phyloP scores from a whole-genome alignment of 2,113 vertebrate species.

The Tyrannus savana region DNA sequence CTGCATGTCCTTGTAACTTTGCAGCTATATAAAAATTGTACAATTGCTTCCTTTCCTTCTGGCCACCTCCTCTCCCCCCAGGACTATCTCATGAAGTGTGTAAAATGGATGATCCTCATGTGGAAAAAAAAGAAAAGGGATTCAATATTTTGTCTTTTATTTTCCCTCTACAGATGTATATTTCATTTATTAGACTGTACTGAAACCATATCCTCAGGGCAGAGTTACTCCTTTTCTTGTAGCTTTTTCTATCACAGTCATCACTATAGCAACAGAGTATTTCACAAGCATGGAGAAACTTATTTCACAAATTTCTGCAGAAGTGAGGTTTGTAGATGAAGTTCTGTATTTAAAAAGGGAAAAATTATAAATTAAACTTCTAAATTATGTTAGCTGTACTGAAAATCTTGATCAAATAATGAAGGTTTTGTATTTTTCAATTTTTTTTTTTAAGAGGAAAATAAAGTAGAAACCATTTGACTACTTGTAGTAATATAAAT shows the following conservation, averaged over 20 bases:
- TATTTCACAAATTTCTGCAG: background rate
- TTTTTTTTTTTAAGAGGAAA: background rate
- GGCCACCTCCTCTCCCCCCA: background rate
- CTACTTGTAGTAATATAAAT: background rate
- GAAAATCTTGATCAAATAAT: background rate
- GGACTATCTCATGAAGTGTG: background rate
- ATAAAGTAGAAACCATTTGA: background rate
- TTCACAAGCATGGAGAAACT: background rate
- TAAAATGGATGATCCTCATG: background rate
- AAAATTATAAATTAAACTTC: background rate
- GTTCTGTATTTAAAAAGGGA: background rate
- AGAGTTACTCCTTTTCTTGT: background rate
- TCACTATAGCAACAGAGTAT: background rate
- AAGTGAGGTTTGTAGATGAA: background rate
- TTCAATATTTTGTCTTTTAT: background rate
- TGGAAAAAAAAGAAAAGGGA: accelerated
- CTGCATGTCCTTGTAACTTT: background rate
- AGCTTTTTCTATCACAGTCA: background rate
- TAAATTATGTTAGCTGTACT: background rate
- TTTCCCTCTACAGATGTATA: background rate
- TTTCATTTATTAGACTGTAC: slow-evolving; percentile 33
- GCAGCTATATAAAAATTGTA: background rate
- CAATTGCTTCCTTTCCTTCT: background rate
- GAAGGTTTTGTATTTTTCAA: background rate
- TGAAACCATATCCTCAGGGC: background rate